A percentile compares a stretch with the other conserved stretches of the same genome.
These are phyloP conservation scores for Todiramphus chloris DNA, from an alignment of 2,113 vertebrate species.

Conservation along the genomic window DNA sequence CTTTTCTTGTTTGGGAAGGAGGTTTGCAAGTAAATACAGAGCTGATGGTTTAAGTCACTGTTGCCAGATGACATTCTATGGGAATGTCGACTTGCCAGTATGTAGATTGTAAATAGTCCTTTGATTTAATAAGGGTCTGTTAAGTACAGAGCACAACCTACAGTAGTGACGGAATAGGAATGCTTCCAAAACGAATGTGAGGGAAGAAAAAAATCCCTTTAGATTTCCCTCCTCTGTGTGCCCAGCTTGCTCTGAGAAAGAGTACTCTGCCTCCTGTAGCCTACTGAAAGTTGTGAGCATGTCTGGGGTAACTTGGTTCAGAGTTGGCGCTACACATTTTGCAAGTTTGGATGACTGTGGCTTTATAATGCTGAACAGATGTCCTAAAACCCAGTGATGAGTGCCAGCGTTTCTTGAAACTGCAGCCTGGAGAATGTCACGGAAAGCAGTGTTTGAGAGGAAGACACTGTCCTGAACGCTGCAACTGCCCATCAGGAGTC, in stretches of 20 bases:
- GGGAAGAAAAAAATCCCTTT: not conserved
- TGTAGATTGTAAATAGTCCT: constrained; percentile 49
- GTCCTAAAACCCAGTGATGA: not conserved
- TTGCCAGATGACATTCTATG: constrained; percentile 41
- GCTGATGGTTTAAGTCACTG: not conserved
- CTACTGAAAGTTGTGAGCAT: not conserved
- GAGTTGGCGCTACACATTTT: not conserved
- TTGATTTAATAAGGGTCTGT: constrained; percentile 43
- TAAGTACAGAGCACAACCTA: constrained; percentile 22
- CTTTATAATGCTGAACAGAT: constrained; percentile 42
- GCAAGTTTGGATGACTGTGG: not conserved
- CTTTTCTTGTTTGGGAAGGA: not conserved
- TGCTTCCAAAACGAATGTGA: constrained; percentile 11
- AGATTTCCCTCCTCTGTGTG: not conserved
- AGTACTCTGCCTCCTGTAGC: not conserved
- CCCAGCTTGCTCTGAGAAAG: not conserved
- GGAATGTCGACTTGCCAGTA: constrained; percentile 48
- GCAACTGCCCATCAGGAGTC: not conserved
- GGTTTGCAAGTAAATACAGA: constrained; percentile 10
- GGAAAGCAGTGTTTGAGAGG: not conserved
- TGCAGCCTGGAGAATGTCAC: not conserved
- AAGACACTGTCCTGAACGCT: not conserved
- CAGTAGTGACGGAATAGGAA: constrained; percentile 4
- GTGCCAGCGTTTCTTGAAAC: not conserved
- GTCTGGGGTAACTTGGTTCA: not conserved